Conservation (phyloP, 2,888 invertebrate genomes). For the Hydraecia micacea region DNA sequence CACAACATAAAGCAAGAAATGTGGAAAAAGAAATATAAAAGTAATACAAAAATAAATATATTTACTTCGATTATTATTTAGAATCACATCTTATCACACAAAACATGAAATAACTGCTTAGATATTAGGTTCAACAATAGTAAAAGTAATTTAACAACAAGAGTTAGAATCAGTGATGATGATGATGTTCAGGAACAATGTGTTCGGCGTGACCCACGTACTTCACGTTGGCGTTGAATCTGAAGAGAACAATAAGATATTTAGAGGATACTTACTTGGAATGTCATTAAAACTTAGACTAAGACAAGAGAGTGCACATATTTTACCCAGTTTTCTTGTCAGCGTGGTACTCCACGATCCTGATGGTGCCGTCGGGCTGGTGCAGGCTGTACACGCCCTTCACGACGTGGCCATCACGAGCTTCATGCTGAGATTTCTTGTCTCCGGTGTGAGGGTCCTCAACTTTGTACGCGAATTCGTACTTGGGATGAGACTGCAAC, state of each 20-base stretch:
- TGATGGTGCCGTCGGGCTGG: slow-evolving; percentile 86
- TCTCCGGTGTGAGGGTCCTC: slow-evolving; percentile 86
- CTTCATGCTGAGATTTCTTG: slow-evolving; percentile 83
- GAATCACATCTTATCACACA: not conserved
- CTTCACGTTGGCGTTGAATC: slow-evolving; percentile 75
- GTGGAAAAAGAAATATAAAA: not conserved
- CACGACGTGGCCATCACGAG: slow-evolving; percentile 88
- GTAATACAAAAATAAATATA: not conserved
- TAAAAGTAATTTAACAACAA: not conserved
- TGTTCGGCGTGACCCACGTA: slow-evolving; percentile 67
- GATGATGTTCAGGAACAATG: slow-evolving; percentile 61
- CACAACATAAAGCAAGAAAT: not conserved
- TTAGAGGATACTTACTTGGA: not conserved
- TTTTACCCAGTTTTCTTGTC: slow-evolving; percentile 63
- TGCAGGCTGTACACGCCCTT: slow-evolving; percentile 89
- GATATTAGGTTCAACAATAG: slow-evolving; percentile 21
- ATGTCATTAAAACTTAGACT: not conserved
- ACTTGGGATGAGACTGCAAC: slow-evolving; percentile 46
- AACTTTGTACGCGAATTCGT: slow-evolving; percentile 83
- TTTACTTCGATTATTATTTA: slow-evolving; percentile 11
- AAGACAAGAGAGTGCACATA: not conserved
- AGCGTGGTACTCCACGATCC: slow-evolving; percentile 86
- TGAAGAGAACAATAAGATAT: slow-evolving; percentile 14
- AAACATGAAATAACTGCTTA: slow-evolving; percentile 19
- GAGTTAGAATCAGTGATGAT: slow-evolving; percentile 45